phyloP scores from a whole-genome alignment of 2,797 vertebrate species.

The Lepidocolaptes lacrymiger region DNA sequence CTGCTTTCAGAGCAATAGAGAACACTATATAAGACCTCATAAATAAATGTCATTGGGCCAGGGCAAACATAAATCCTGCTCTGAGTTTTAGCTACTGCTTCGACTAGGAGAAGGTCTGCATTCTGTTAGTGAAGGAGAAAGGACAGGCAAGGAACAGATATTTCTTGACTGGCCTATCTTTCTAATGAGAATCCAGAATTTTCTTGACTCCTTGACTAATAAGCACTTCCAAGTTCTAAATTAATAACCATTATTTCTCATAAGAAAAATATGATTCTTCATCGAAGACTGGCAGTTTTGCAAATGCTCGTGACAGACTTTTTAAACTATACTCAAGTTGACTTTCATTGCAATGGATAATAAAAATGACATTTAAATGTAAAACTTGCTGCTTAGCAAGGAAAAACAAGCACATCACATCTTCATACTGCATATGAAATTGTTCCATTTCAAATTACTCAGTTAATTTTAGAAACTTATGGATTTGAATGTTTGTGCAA shows the following conservation, averaged over 20 bases:
- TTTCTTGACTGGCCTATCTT: not conserved
- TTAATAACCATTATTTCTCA: not conserved
- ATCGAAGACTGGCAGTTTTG: not conserved
- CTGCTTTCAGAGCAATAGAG: not conserved
- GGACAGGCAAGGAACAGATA: not conserved
- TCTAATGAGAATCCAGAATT: conserved; percentile 22
- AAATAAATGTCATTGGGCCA: not conserved
- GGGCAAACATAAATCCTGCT: not conserved
- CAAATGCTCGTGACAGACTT: not conserved
- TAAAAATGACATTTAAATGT: not conserved
- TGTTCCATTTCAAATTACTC: not conserved
- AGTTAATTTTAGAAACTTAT: not conserved
- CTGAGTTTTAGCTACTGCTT: not conserved
- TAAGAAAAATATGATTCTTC: conserved; percentile 10
- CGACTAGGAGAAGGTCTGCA: not conserved
- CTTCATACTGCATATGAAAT: not conserved
- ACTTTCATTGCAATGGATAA: not conserved
- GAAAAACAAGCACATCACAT: not conserved
- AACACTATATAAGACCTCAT: not conserved
- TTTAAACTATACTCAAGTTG: not conserved
- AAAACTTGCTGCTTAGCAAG: not conserved
- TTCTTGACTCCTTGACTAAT: not conserved
- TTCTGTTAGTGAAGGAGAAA: not conserved
- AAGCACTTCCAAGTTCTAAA: not conserved
- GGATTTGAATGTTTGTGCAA: not conserved